Evolutionary conservation across 2,113 vertebrate species (phyloP).

Genomic region (Alethe diademata): DNA sequence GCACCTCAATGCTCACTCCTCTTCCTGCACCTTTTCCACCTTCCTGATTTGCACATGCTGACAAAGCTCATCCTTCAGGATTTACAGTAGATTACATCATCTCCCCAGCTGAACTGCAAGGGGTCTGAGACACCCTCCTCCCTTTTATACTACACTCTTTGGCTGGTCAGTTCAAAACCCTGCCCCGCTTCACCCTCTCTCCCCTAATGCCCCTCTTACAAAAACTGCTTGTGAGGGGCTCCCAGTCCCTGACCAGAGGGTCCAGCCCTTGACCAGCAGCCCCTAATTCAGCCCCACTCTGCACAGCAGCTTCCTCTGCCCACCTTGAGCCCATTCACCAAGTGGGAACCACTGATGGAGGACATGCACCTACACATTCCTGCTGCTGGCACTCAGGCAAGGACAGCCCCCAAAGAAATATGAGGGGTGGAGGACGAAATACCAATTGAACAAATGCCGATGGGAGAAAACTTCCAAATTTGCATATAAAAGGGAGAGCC

Average conservation of each 20-base stretch:
- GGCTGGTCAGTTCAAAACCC: neutral
- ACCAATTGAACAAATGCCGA: neutral
- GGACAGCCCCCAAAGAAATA: neutral
- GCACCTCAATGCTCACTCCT: neutral
- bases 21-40: neutral
- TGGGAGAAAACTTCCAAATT: neutral
- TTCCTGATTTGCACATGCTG: neutral
- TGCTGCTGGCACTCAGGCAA: neutral
- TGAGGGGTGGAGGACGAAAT: neutral
- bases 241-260: neutral
- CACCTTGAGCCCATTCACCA: neutral
- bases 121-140: neutral
- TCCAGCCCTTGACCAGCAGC: neutral
- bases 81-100: neutral
- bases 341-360: neutral
- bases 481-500: slow-evolving; percentile 48
- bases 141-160: neutral
- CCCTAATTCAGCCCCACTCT: neutral
- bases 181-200: neutral
- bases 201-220: neutral
- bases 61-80: neutral
- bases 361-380: neutral
- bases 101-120: neutral
- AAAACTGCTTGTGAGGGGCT: neutral
- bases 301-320: neutral